Conservation (phyloP, 2,113 vertebrate species). For the Acanthisitta chloris region DNA sequence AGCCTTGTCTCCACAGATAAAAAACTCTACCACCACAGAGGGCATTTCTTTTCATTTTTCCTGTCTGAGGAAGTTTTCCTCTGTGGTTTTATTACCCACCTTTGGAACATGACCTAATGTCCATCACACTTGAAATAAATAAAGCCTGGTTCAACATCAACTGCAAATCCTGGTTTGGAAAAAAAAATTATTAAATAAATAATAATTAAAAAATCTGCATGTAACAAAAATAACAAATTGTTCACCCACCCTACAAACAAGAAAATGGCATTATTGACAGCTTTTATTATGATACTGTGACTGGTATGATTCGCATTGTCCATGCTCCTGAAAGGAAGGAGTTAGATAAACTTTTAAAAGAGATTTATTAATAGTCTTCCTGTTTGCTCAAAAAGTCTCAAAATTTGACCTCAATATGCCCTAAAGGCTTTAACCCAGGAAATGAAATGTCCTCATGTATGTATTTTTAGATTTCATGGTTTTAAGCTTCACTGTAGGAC, state of each 20-base stretch:
- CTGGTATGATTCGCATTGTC: background rate
- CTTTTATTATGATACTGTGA: background rate
- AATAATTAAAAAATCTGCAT: background rate
- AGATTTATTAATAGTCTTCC: conserved; percentile 53
- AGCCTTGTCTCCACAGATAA: background rate
- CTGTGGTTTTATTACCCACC: background rate
- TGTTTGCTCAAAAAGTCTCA: conserved; percentile 37
- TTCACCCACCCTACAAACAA: background rate
- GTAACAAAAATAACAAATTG: background rate
- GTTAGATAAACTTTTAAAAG: conserved; percentile 33
- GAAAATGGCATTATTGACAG: background rate
- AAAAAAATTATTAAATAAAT: no score
- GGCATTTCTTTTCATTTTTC: background rate
- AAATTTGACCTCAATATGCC: conserved; percentile 38
- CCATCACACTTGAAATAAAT: background rate
- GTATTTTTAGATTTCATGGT: conserved; percentile 42
- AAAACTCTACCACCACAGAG: background rate
- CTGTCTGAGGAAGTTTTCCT: background rate
- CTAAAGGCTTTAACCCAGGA: conserved; percentile 43
- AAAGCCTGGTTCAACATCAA: background rate
- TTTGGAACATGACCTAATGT: background rate
- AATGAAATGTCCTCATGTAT: conserved; percentile 22
- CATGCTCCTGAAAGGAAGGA: conserved; percentile 7
- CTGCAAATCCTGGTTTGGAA: background rate
- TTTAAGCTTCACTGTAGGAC: background rate